A percentile compares a stretch with the other conserved stretches of the same genome.
These are phyloP conservation scores for Chaenodraco wilsoni DNA, from an alignment of 2,797 vertebrate species.

Conservation along the genomic window DNA sequence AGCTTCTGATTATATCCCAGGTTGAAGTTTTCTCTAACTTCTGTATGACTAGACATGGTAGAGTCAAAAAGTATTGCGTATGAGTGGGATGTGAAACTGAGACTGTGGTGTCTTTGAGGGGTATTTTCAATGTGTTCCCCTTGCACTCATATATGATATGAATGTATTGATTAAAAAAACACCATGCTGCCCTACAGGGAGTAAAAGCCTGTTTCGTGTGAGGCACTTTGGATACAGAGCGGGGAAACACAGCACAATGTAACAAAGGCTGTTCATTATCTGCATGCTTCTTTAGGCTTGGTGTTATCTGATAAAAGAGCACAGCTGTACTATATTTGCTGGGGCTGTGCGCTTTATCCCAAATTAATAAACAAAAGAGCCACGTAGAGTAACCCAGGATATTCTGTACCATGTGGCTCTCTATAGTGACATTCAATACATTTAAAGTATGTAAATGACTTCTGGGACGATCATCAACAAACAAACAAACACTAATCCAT, in stretches of 20 bases:
- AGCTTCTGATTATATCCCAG: conserved; percentile 64
- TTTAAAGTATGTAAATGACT: conserved; percentile 26
- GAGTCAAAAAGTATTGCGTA: conserved; percentile 49
- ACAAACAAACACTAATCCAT: conserved; percentile 36
- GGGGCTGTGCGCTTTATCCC: conserved; percentile 34
- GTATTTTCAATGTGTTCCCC: conserved; percentile 6
- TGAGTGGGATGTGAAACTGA: conserved; percentile 35
- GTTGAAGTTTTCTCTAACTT: conserved; percentile 50
- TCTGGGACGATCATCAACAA: conserved; percentile 18
- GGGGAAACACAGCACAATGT: conserved; percentile 45
- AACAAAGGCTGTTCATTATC: conserved; percentile 57
- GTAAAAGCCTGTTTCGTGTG: conserved; percentile 25
- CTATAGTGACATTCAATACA: conserved; percentile 49
- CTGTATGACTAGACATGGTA: conserved; percentile 37
- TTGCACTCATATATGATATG: conserved; percentile 20
- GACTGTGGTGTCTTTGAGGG: conserved; percentile 12
- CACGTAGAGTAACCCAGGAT: conserved; percentile 15
- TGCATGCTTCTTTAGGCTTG: conserved; percentile 40
- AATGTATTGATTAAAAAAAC: conserved; percentile 25
- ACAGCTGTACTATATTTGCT: conserved; percentile 66
- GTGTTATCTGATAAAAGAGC: conserved; percentile 58
- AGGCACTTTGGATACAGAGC: conserved; percentile 18
- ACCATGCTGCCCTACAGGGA: conserved; percentile 45
- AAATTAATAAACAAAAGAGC: conserved; percentile 41
- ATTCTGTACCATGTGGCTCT: conserved; percentile 37